A percentile compares a stretch with the other conserved stretches of the same genome.
phyloP scores from a whole-genome alignment of 2,888 invertebrate genomes.

The Abrostola triplasia region DNA sequence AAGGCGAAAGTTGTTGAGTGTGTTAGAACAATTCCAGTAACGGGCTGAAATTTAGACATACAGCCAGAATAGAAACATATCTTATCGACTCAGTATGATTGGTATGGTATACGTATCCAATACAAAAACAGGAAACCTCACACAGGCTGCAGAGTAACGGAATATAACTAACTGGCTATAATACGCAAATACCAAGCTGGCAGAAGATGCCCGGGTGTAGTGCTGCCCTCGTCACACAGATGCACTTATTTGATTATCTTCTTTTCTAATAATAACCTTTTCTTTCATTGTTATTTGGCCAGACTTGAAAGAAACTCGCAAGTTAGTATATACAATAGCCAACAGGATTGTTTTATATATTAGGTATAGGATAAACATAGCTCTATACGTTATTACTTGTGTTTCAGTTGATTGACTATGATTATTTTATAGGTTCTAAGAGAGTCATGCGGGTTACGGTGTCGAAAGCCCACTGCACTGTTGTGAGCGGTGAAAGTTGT shows the following conservation, averaged over 20 bases:
- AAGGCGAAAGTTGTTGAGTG: too few relatives aligned
- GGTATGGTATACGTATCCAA: neutral
- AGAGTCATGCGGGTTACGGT: neutral
- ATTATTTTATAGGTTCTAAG: too few relatives aligned
- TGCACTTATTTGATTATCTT: neutral
- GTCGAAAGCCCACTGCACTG: slow-evolving; percentile 21
- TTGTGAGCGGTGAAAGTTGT: slow-evolving; percentile 50
- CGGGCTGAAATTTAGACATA: neutral
- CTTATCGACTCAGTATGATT: too few relatives aligned
- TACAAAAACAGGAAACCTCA: neutral
- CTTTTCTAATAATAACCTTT: neutral
- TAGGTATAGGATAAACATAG: too few relatives aligned
- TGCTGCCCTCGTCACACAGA: neutral
- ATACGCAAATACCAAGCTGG: neutral
- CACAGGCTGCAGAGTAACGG: neutral
- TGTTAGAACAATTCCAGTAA: neutral
- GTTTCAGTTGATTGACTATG: too few relatives aligned
- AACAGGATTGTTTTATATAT: too few relatives aligned
- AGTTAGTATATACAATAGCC: too few relatives aligned
- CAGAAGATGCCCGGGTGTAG: neutral
- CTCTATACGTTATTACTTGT: too few relatives aligned
- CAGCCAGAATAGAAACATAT: too few relatives aligned
- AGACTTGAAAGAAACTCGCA: too few relatives aligned
- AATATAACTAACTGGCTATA: neutral
- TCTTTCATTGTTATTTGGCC: neutral